Evolutionary conservation across 1,140 invertebrate genomes (phyloP).

Genomic region (Marisa cornuarietis): DNA sequence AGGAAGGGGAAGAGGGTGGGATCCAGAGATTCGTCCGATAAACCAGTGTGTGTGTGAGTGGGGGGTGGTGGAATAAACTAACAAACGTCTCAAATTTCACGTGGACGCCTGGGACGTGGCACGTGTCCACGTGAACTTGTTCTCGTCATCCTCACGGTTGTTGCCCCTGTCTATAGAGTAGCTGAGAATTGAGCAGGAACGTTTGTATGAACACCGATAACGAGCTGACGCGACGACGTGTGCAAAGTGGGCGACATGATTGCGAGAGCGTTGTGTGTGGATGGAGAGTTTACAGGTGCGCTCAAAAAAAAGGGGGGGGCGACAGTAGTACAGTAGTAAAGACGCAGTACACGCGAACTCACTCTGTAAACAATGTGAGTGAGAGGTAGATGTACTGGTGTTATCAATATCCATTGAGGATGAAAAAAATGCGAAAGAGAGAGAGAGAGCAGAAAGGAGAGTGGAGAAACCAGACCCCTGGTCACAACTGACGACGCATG

Average conservation of each 20-base stretch:
- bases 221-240: not conserved
- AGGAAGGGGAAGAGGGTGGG: conserved; percentile 2
- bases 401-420: not conserved
- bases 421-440: not conserved
- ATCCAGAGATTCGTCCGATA: not conserved
- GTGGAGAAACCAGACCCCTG: not conserved
- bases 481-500: too few relatives aligned
- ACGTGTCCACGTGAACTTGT: too few relatives aligned
- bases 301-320: too few relatives aligned
- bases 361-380: not conserved
- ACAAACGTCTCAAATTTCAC: too few relatives aligned
- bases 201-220: not conserved
- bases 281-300: too few relatives aligned
- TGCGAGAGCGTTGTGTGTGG: too few relatives aligned
- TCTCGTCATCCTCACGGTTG: not conserved
- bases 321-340: too few relatives aligned
- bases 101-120: not conserved
- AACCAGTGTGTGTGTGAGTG: not conserved
- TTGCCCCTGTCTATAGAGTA: not conserved
- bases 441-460: conserved; percentile 16
- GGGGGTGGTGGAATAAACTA: not conserved
- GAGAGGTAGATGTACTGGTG: not conserved
- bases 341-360: too few relatives aligned
- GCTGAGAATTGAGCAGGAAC: too few relatives aligned
- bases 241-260: too few relatives aligned